Conservation (phyloP, 2,797 vertebrate genomes). For the Aldrovandia affinis region DNA sequence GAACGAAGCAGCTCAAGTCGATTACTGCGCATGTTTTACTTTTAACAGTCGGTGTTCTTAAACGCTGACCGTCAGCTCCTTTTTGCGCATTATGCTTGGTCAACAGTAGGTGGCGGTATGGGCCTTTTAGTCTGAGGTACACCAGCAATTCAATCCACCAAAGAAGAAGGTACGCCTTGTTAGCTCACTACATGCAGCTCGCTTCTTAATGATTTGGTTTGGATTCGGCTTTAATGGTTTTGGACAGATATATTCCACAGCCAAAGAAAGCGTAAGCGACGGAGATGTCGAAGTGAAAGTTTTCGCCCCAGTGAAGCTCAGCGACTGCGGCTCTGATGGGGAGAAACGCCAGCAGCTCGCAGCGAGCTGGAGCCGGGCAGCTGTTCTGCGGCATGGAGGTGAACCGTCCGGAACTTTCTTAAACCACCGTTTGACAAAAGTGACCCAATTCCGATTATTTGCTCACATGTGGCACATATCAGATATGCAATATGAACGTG, state of each 20-base stretch:
- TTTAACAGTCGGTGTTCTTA: no score
- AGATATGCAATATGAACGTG: no score
- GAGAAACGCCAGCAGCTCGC: constrained; percentile 36
- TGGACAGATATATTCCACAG: constrained; percentile 67
- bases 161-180: background rate
- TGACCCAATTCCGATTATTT: no score
- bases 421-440: no score
- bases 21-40: no score
- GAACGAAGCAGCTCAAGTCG: no score
- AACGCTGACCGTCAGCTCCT: no score
- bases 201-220: constrained; percentile 70
- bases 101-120: constrained; percentile 5
- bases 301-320: constrained; percentile 4
- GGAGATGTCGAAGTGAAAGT: constrained; percentile 48
- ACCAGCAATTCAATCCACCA: background rate
- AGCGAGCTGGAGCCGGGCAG: constrained; percentile 73
- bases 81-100: no score
- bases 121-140: background rate
- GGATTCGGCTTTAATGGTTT: constrained; percentile 83
- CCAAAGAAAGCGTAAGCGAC: background rate
- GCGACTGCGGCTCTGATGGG: background rate
- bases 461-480: no score
- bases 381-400: constrained; percentile 53
- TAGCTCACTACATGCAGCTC: no score
- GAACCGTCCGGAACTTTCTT: background rate